Evolutionary conservation across 2,797 vertebrate species (phyloP).

Genomic region (Echeneis naucrates): DNA sequence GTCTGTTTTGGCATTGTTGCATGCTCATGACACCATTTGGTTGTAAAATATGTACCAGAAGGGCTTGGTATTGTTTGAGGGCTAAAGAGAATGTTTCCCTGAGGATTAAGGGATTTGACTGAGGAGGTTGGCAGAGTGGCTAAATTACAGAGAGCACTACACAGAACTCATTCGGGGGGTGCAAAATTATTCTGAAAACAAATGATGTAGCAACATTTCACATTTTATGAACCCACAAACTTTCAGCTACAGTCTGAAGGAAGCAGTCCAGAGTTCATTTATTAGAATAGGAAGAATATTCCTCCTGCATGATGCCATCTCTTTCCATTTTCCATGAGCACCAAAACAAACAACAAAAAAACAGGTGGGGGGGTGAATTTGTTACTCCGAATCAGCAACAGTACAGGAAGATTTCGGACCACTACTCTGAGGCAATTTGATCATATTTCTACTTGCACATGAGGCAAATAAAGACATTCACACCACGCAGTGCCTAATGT

Average conservation of each 20-base stretch:
- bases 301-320: conserved; percentile 31
- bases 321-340: conserved; percentile 24
- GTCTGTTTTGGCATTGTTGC: conserved; percentile 77
- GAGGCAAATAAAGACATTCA: neutral
- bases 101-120: conserved; percentile 63
- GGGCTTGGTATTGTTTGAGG: conserved; percentile 71
- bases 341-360: conserved; percentile 15
- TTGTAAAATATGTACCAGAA: conserved; percentile 76
- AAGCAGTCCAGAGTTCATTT: conserved; percentile 42
- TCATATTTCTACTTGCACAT: neutral
- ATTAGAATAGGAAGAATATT: conserved; percentile 44
- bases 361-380: too few species aligned
- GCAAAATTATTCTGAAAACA: conserved; percentile 68
- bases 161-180: conserved; percentile 59
- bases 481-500: neutral
- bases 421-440: neutral
- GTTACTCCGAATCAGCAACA: conserved; percentile 27
- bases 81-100: conserved; percentile 65
- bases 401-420: neutral
- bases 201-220: conserved; percentile 71
- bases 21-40: conserved; percentile 70
- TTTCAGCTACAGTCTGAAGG: conserved; percentile 36
- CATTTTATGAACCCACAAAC: conserved; percentile 61
- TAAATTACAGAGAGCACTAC: conserved; percentile 64
- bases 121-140: conserved; percentile 65